Evolutionary conservation across 1,140 invertebrate genomes (phyloP).

Genomic region (Nautilus pompilius): DNA sequence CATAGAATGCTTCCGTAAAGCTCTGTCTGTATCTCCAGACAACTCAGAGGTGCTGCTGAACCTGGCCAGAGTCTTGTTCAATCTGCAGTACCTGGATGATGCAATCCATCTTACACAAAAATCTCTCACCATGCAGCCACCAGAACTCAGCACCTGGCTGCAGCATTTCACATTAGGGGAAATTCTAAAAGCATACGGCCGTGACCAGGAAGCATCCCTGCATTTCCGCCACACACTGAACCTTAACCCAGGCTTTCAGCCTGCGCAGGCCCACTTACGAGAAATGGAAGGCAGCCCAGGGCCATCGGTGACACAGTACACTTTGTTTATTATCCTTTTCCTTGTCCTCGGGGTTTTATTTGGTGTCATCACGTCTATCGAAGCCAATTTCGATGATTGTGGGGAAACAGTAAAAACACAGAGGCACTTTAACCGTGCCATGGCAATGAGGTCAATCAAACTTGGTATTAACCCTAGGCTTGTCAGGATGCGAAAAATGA

Average conservation of each 20-base stretch:
- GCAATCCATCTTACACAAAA: constrained; percentile 79
- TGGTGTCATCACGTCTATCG: constrained; percentile 73
- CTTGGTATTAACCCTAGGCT: too few species aligned
- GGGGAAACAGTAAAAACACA: constrained; percentile 67
- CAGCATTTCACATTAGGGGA: constrained; percentile 80
- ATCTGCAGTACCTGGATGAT: constrained; percentile 82
- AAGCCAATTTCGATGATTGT: constrained; percentile 59
- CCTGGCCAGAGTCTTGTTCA: constrained; percentile 78
- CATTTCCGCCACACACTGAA: constrained; percentile 77
- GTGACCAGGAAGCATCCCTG: constrained; percentile 75
- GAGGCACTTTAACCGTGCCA: constrained; percentile 78
- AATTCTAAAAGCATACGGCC: constrained; percentile 70
- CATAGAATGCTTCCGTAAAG: constrained; percentile 83
- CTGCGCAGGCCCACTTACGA: constrained; percentile 71
- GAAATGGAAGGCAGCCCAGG: constrained; percentile 58
- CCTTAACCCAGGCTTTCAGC: constrained; percentile 77
- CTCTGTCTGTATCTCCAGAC: constrained; percentile 78
- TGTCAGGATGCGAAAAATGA: too few species aligned
- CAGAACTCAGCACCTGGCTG: constrained; percentile 81
- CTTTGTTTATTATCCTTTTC: constrained; percentile 79
- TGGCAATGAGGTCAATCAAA: too few species aligned
- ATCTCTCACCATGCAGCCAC: constrained; percentile 70
- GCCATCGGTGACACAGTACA: constrained; percentile 62
- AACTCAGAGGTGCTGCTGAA: constrained; percentile 81
- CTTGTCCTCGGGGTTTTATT: constrained; percentile 72